Evolutionary conservation across 2,113 vertebrate species (phyloP).

Genomic region (Taxidea taxus): DNA sequence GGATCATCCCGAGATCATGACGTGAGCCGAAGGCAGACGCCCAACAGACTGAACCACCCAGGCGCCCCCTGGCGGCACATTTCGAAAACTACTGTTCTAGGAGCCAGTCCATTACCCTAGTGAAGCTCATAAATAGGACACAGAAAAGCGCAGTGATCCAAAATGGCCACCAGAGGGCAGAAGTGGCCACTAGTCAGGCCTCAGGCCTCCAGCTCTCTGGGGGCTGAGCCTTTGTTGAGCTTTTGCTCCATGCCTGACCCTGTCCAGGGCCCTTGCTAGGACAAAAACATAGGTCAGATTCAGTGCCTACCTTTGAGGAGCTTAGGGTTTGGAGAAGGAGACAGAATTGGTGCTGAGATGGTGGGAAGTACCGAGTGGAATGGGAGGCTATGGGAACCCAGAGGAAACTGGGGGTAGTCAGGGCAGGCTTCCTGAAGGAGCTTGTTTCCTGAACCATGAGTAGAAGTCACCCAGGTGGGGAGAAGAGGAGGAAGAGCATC

Average conservation of each 20-base stretch:
- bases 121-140: background rate
- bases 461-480: background rate
- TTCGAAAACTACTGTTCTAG: background rate
- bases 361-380: background rate
- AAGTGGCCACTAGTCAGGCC: background rate
- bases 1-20: too few species aligned
- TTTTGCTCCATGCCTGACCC: background rate
- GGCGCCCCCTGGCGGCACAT: background rate
- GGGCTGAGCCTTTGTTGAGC: background rate
- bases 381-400: background rate
- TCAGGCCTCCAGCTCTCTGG: too few species aligned
- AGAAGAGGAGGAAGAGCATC: background rate
- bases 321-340: background rate
- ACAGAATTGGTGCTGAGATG: background rate
- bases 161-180: slow-evolving; percentile 57
- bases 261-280: accelerated
- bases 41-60: background rate
- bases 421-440: background rate
- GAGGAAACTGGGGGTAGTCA: background rate
- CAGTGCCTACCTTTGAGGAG: background rate
- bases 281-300: background rate
- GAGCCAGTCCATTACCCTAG: background rate
- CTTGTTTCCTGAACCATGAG: background rate
- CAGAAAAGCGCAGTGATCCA: background rate
- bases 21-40: background rate